Base-by-base conservation (phyloP, 2,888 invertebrate genomes). In the Andrena minutula region DNA sequence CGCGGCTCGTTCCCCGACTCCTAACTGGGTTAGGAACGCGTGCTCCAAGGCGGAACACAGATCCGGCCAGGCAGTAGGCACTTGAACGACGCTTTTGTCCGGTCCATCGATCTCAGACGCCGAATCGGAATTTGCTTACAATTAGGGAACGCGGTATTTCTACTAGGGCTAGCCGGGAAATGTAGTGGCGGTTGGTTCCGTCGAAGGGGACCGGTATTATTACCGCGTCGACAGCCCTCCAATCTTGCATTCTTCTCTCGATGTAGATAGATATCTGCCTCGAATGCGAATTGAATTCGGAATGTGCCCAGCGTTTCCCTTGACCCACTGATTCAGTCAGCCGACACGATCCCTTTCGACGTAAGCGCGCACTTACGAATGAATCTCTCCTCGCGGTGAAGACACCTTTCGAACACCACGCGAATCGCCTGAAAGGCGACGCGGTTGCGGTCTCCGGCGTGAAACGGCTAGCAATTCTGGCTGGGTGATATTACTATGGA, bases 251-350 rank as follows among this genome's bases (percentile, higher is more conserved):
- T 2, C 10, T 41, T 20, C 7, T 26, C 12, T 35, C 53, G 6
- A 66, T 28, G 58, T 47, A 47, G 49, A 61, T 58, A 28, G 63
- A 61, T 72, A 56, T n/a, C 53, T 20, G 12, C 26, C 69, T 35
- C n/a, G 51, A 41, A 78, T 79, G 74, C 66, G 58, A 79, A 75
- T 81, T 68, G 83, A 88, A 88, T 88, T 85, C 72, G 66, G 69
- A 83, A 87, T 70, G 78, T 70, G 65, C 56, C 26, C 77, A 79
- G 69, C 49, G 73, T 61, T 88, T 74, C 74, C 87, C 87, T 87
- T 88, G 88, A 83, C 87, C 86, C 75, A 86, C 80, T 88, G 85
- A 60, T 80, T 75, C 56, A 60, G 74, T 35, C 72, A 61, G 53
- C 53, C 74, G 64, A 32, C 1, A 41, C 51, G 71, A 30, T 76